A percentile compares a stretch with the other conserved stretches of the same genome.
Evolutionary conservation across 2,888 invertebrate species (phyloP).

Genomic region (Pecten maximus): DNA sequence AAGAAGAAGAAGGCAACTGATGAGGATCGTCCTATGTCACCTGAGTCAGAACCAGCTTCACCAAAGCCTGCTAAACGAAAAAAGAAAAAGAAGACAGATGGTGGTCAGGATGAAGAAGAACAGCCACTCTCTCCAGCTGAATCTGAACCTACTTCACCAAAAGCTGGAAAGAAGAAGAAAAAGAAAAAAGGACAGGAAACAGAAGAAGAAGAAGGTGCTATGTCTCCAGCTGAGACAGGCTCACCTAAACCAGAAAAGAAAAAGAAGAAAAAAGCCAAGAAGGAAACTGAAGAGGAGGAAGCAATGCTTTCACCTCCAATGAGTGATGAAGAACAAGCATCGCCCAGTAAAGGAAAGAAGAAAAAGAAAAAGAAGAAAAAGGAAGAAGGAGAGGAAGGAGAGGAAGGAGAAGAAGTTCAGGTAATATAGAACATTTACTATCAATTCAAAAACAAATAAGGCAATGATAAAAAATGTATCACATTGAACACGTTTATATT

Average conservation of each 20-base stretch:
- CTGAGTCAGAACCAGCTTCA: background rate
- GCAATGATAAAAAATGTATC: background rate
- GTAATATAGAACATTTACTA: slow-evolving; percentile 37
- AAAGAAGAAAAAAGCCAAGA: slow-evolving; percentile 56
- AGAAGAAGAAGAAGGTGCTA: slow-evolving; percentile 51
- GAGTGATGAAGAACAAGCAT: slow-evolving; percentile 19
- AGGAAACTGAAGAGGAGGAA: slow-evolving; percentile 49
- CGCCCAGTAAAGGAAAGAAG: slow-evolving; percentile 31
- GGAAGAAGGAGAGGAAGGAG: slow-evolving; percentile 56
- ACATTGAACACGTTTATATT: background rate
- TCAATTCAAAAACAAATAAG: background rate
- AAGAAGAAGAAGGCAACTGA: slow-evolving; percentile 42
- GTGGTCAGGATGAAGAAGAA: slow-evolving; percentile 54
- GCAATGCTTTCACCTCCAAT: slow-evolving; percentile 51
- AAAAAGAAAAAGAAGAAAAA: slow-evolving; percentile 56
- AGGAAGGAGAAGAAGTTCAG: slow-evolving; percentile 43
- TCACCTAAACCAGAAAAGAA: slow-evolving; percentile 45
- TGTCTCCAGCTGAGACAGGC: slow-evolving; percentile 38
- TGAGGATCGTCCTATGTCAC: slow-evolving; percentile 38
- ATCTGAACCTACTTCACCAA: slow-evolving; percentile 40
- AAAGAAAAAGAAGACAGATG: slow-evolving; percentile 57
- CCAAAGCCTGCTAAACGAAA: slow-evolving; percentile 36
- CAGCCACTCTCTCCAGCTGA: slow-evolving; percentile 42
- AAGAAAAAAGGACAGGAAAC: slow-evolving; percentile 51
- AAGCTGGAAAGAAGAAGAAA: slow-evolving; percentile 59